Percentiles rank a stretch among this genome's conserved stretches.
Evolutionary conservation across 2,888 invertebrate genomes (phyloP).

Genomic region (Crioceris asparagi): DNA sequence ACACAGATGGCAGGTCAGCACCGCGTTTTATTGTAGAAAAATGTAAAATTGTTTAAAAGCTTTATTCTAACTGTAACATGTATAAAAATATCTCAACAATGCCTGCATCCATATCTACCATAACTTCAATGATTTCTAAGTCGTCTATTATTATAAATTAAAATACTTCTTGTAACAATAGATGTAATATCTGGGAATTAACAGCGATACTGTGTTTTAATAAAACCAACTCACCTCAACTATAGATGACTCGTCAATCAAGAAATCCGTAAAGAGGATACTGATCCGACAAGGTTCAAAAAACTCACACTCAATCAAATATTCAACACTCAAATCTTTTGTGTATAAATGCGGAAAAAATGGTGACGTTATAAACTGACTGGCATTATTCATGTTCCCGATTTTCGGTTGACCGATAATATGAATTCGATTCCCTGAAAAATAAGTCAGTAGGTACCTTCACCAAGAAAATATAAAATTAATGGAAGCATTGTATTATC

Average conservation of each 20-base stretch:
- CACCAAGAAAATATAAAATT: background rate
- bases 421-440: constrained; percentile 48
- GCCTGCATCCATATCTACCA: too few species aligned
- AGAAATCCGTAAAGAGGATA: constrained; percentile 57
- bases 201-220: too few species aligned
- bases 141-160: too few species aligned
- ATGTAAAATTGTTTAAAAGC: too few species aligned
- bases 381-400: constrained; percentile 33
- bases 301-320: constrained; percentile 46
- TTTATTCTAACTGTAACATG: too few species aligned
- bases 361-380: constrained; percentile 51
- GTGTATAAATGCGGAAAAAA: constrained; percentile 59
- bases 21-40: too few species aligned
- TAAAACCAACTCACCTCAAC: constrained; percentile 48
- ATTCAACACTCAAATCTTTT: constrained; percentile 54
- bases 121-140: too few species aligned
- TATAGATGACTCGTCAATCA: constrained; percentile 51
- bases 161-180: too few species aligned
- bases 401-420: constrained; percentile 40
- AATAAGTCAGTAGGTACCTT: background rate
- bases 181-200: too few species aligned
- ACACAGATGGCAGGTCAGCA: too few species aligned
- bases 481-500: constrained; percentile 19
- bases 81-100: too few species aligned
- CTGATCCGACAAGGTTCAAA: constrained; percentile 47